Percentiles rank a stretch among this genome's conserved stretches.
phyloP scores from a whole-genome alignment of 2,113 vertebrate genomes.

The Nesoenas mayeri region DNA sequence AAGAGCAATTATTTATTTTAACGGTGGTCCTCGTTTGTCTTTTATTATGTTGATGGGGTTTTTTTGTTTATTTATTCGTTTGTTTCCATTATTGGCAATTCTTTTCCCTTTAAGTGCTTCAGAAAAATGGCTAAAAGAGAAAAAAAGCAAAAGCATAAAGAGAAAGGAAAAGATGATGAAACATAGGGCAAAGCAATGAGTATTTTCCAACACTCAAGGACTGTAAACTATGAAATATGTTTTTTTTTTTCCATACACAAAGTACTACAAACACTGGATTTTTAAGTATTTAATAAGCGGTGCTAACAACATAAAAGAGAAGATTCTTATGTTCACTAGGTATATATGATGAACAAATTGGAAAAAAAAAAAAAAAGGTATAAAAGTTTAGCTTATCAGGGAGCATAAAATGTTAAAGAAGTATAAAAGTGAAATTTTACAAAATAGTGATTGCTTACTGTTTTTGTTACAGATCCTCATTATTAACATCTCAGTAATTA shows the following conservation, averaged over 20 bases:
- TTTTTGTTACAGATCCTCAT: neutral
- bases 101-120: neutral
- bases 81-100: neutral
- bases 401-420: neutral
- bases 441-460: neutral
- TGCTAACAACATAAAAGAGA: neutral
- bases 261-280: neutral
- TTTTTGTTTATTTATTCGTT: neutral
- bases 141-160: neutral
- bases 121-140: neutral
- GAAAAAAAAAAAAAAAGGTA: no score
- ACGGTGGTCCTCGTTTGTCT: neutral
- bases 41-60: neutral
- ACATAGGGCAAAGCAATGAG: neutral
- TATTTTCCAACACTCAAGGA: neutral
- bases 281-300: neutral
- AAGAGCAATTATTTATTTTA: neutral
- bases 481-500: neutral
- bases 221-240: neutral
- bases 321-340: rapidly evolving
- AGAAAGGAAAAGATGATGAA: neutral
- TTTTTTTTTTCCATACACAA: neutral
- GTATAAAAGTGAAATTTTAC: neutral
- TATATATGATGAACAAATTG: neutral
- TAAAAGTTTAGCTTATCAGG: neutral